Conservation (phyloP, 37 sponge, comb jelly and placozoan genomes). For the Petrosia ficiformis region DNA sequence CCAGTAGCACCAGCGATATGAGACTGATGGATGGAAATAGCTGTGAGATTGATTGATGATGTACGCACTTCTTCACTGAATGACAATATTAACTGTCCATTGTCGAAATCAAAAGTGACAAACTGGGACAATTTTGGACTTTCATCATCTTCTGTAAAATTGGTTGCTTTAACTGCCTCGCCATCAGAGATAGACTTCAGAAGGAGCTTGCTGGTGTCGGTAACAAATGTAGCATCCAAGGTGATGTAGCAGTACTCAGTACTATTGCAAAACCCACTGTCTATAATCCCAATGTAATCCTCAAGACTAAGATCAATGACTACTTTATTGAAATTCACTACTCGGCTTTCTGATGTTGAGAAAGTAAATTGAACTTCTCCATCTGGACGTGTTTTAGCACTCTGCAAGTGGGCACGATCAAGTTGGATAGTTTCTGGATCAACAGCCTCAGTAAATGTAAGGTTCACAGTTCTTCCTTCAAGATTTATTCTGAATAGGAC, state of each 20-base stretch:
- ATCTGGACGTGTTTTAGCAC: constrained; percentile 6
- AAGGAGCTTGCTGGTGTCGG: constrained; percentile 37
- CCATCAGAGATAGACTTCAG: constrained; percentile 52
- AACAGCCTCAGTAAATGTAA: constrained; percentile 77
- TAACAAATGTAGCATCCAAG: constrained; percentile 36
- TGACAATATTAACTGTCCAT: constrained; percentile 57
- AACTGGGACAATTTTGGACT: constrained; percentile 66
- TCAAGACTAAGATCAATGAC: constrained; percentile 53
- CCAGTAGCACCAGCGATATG: constrained; percentile 10
- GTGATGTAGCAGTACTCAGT: constrained; percentile 57
- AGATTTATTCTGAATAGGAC: constrained; percentile 55
- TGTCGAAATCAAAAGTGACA: constrained; percentile 68
- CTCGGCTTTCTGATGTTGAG: constrained; percentile 22
- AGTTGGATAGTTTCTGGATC: constrained; percentile 41
- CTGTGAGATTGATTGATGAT: constrained; percentile 54
- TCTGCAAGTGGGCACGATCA: constrained; percentile 32
- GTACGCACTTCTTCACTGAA: constrained; percentile 81
- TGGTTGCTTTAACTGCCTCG: constrained; percentile 22
- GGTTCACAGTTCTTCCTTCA: constrained; percentile 22
- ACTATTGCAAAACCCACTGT: constrained; percentile 50
- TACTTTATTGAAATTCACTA: constrained; percentile 60
- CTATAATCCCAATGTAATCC: constrained; percentile 54
- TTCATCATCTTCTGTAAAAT: constrained; percentile 46
- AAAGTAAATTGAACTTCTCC: constrained; percentile 24
- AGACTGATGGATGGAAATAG: constrained; percentile 41